Percentiles rank a stretch among this genome's conserved stretches.
phyloP scores from a whole-genome alignment of 1,140 invertebrate genomes.

The Zaprionus tsacasi region DNA sequence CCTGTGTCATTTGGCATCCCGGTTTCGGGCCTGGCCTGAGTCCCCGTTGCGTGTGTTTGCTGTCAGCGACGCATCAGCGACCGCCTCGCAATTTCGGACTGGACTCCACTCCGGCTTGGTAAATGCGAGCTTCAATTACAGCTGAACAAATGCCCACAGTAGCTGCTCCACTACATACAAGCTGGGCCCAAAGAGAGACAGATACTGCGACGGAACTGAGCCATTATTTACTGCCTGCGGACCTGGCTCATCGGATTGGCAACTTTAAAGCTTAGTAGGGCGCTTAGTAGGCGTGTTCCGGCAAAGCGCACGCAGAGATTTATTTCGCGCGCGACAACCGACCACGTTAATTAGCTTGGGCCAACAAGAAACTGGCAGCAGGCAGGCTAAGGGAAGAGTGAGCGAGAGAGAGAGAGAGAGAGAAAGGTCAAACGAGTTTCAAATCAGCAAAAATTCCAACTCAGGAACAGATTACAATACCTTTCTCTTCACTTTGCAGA shows the following conservation, averaged over 20 bases:
- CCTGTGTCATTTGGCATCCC: conserved; percentile 64
- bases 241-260: conserved; percentile 34
- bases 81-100: conserved; percentile 30
- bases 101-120: conserved; percentile 21
- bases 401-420: not conserved
- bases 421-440: not conserved
- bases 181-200: not conserved
- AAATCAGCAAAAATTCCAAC: not conserved
- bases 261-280: conserved; percentile 51
- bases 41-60: conserved; percentile 63
- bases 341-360: conserved; percentile 56
- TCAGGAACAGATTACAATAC: not conserved
- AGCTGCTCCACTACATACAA: conserved; percentile 8
- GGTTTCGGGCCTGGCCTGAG: conserved; percentile 25
- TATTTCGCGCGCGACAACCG: conserved; percentile 48
- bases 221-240: conserved; percentile 24
- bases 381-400: conserved; percentile 9
- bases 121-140: conserved; percentile 70
- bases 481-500: not conserved
- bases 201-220: conserved; percentile 8
- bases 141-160: conserved; percentile 45
- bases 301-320: conserved; percentile 36
- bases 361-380: conserved; percentile 14
- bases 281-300: conserved; percentile 47
- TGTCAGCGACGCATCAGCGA: conserved; percentile 62